These are phyloP conservation scores for Cabera pusaria DNA, from an alignment of 2,888 invertebrate genomes.

Conservation along the genomic window DNA sequence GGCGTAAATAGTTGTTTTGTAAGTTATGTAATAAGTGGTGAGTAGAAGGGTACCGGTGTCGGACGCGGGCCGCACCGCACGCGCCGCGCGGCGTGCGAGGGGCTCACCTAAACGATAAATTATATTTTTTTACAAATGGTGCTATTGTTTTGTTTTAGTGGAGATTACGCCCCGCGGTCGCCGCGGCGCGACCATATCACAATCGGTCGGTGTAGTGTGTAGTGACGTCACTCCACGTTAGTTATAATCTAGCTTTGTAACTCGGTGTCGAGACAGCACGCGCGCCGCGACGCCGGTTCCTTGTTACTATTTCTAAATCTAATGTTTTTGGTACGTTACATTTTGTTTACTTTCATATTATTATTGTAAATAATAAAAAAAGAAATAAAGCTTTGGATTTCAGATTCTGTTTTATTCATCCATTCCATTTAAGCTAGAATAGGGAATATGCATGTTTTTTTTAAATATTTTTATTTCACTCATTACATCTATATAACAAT, in stretches of 20 bases:
- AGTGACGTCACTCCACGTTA: too few species aligned
- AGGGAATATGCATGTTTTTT: too few species aligned
- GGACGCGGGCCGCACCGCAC: conserved; percentile 44
- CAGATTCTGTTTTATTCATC: conserved; percentile 51
- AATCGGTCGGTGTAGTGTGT: conserved; percentile 36
- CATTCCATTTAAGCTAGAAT: too few species aligned
- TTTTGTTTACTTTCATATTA: conserved; percentile 83
- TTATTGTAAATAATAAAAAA: conserved; percentile 79
- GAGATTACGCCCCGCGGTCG: conserved; percentile 70
- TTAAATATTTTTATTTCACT: too few species aligned
- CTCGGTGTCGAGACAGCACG: conserved; percentile 10
- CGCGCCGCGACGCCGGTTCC: conserved; percentile 30
- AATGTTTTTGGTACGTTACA: conserved; percentile 76
- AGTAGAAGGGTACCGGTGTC: too few species aligned
- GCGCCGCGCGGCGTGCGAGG: conserved; percentile 33
- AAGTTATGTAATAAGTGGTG: conserved; percentile 69
- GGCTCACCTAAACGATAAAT: conserved; percentile 54
- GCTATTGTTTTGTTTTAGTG: conserved; percentile 78
- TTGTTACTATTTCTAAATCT: conserved; percentile 65
- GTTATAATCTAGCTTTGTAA: too few species aligned
- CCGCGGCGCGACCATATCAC: conserved; percentile 55
- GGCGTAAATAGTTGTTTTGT: conserved; percentile 70
- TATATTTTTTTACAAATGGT: conserved; percentile 82
- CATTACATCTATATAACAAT: too few species aligned
- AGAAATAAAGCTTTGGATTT: conserved; percentile 80